Evolutionary conservation across 2,113 vertebrate genomes (phyloP).

Genomic region (Ia io): DNA sequence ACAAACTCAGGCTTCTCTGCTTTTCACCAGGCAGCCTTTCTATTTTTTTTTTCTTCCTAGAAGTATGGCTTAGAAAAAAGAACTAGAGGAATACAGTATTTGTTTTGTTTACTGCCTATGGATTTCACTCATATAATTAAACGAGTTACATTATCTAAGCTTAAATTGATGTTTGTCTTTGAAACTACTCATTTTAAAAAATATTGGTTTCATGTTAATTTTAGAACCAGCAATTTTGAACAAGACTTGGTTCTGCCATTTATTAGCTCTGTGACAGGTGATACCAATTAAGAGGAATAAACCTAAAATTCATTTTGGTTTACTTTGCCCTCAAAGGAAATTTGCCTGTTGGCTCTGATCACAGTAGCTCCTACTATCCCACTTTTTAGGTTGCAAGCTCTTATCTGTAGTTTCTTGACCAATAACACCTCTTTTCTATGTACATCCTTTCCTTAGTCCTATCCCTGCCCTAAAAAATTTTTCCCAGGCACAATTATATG

Average conservation of each 20-base stretch:
- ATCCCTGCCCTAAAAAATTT: background rate
- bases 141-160: background rate
- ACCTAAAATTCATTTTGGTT: background rate
- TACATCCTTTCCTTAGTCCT: background rate
- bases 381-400: background rate
- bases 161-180: constrained; percentile 34
- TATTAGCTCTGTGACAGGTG: background rate
- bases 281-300: background rate
- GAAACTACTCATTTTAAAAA: background rate
- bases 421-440: background rate
- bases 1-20: background rate
- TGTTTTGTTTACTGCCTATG: background rate
- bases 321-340: background rate
- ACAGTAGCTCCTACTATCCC: background rate
- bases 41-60: background rate
- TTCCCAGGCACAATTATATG: background rate
- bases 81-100: background rate
- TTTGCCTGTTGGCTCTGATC: background rate
- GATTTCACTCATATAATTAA: constrained; percentile 22
- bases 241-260: background rate
- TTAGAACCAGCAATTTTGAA: background rate
- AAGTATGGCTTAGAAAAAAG: background rate
- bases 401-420: background rate
- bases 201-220: background rate
- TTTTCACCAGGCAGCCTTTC: background rate